phyloP scores from a whole-genome alignment of 2,888 invertebrate species.

The Caenorhabditis virilis region DNA sequence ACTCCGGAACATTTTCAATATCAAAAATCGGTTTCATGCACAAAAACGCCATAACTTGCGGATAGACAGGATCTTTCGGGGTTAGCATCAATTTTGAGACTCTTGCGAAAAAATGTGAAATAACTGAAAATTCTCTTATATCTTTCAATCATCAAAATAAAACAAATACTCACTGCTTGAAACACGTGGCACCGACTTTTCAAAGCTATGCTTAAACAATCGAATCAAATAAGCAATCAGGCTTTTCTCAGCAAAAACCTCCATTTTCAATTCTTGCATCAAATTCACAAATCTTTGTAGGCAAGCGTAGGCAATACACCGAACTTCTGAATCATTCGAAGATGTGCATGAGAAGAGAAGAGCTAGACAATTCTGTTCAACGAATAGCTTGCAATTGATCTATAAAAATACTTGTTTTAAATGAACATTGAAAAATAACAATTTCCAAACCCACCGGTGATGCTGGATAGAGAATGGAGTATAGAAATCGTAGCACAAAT shows the following conservation, averaged over 20 bases:
- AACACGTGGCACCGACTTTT: slow-evolving; percentile 35
- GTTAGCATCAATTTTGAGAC: slow-evolving; percentile 78
- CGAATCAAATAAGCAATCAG: slow-evolving; percentile 48
- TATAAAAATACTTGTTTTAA: slow-evolving; percentile 12
- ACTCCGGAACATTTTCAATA: slow-evolving; percentile 82
- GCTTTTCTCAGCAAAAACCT: slow-evolving; percentile 51
- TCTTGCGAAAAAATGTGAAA: slow-evolving; percentile 78
- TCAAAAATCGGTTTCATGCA: slow-evolving; percentile 81
- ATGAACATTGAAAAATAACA: neutral
- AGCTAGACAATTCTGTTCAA: slow-evolving; percentile 51
- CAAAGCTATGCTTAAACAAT: slow-evolving; percentile 55
- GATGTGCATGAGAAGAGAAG: slow-evolving; percentile 54
- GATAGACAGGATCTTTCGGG: slow-evolving; percentile 80
- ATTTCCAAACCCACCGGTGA: slow-evolving; percentile 36
- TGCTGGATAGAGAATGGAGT: slow-evolving; percentile 43
- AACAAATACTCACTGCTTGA: slow-evolving; percentile 41
- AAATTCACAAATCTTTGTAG: slow-evolving; percentile 49
- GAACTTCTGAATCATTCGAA: slow-evolving; percentile 32
- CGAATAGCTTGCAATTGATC: slow-evolving; percentile 50
- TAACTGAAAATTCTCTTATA: slow-evolving; percentile 68
- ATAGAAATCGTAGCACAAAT: slow-evolving; percentile 49
- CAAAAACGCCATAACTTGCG: slow-evolving; percentile 80
- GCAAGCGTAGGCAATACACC: slow-evolving; percentile 46
- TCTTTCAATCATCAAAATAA: slow-evolving; percentile 3
- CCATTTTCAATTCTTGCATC: slow-evolving; percentile 48